Base-by-base conservation (phyloP, 1,140 invertebrate species). In the Homalodisca vitripennis region DNA sequence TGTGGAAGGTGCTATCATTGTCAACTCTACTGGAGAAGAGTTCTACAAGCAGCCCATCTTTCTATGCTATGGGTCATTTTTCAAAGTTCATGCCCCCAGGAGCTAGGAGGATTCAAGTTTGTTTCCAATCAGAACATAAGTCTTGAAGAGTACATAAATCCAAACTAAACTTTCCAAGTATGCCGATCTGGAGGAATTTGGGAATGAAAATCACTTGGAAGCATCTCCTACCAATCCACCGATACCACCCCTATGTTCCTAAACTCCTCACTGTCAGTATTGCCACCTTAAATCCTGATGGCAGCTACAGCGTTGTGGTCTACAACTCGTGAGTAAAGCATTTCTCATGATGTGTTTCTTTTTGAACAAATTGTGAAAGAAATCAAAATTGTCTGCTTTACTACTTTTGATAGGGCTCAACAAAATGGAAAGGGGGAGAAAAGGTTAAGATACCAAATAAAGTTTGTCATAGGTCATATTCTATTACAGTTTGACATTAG, bases 41-140 rank as follows among this genome's bases (percentile, higher is more conserved):
- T 94, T 96, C 75, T 93, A 93, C 75, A 95, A 95, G 76, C 92
- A 97, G 73, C 93, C 94, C 0, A 92, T 92, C 82, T 97, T n/a
- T 86, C 78, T 97, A 97, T 79, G 88, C 85, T 12, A 82, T 97
- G 74, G 91, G 88, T 1, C 95, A 97, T 80, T 93, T 96, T 72
- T 92, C 91, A 34, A 93, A 91, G 81, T 94, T 93, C 75, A 79
- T 95, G 22, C 83, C 85, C 0, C 81, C 82, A 70, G 84, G 83
- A 48, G 91, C 91, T 0, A 70, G 77, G 26, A 81, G 85, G 62
- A 78, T 84, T 67, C 75, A 75, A 27, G 20, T n/a, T 77, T 24
- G 24, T 17, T 32, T 30, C 30, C 24, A 57, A 68, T 30, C 55
- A 60, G n/a, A 13, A 13, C 6, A 10, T 51, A 3, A 51, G 22